A percentile compares a stretch with the other conserved stretches of the same genome.
These are phyloP conservation scores for Andrena marginata DNA, from an alignment of 2,888 invertebrate species.

Conservation along the genomic window DNA sequence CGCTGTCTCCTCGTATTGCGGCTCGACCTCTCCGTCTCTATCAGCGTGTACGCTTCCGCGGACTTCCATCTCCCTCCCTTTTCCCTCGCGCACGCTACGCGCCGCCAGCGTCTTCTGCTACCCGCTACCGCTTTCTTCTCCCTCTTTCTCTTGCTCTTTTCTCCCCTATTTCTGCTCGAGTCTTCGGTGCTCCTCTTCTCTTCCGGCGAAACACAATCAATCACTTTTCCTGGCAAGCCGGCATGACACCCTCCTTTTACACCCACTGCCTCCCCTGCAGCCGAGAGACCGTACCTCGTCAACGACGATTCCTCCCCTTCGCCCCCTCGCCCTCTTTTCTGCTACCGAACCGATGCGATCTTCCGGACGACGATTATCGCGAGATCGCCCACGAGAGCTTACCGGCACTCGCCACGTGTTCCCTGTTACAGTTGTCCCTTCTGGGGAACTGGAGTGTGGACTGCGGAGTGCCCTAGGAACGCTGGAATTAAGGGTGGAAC, in stretches of 20 bases:
- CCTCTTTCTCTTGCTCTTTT: conserved; percentile 59
- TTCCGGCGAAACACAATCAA: conserved; percentile 85
- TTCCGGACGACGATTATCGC: conserved; percentile 71
- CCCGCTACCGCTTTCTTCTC: conserved; percentile 40
- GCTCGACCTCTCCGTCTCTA: conserved; percentile 79
- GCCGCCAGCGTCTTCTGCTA: conserved; percentile 55
- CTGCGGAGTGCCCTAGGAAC: not conserved
- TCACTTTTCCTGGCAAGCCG: conserved; percentile 83
- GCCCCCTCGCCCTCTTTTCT: conserved; percentile 50
- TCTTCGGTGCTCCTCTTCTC: conserved; percentile 72
- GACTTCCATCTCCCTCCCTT: conserved; percentile 56
- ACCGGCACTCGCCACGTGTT: conserved; percentile 44
- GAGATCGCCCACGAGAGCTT: conserved; percentile 66
- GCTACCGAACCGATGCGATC: conserved; percentile 68
- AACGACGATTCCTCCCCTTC: conserved; percentile 60
- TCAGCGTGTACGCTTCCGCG: conserved; percentile 71
- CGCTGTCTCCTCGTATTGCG: conserved; percentile 79
- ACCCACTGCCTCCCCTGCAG: conserved; percentile 79
- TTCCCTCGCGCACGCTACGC: conserved; percentile 11
- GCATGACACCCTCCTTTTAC: conserved; percentile 83
- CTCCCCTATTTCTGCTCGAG: conserved; percentile 63
- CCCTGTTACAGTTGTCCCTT: not conserved
- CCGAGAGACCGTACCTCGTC: conserved; percentile 65
- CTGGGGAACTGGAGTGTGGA: not conserved
- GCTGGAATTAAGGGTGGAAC: conserved; percentile 6